These are phyloP conservation scores for Argynnis bischoffii DNA, from an alignment of 2,888 invertebrate species.

Conservation along the genomic window DNA sequence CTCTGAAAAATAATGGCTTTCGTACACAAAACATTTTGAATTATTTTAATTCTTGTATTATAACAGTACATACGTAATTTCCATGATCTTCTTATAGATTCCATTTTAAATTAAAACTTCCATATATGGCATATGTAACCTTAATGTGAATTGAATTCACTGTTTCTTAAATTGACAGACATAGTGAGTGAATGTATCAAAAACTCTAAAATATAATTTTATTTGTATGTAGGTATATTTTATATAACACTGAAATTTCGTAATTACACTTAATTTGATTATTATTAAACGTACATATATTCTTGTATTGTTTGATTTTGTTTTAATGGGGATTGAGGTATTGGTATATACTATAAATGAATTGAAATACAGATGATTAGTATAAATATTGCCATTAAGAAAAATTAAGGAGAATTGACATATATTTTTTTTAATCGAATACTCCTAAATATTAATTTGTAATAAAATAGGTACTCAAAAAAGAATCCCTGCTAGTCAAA, in stretches of 20 bases:
- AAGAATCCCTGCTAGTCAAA: no score
- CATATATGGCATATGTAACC: slow-evolving; percentile 45
- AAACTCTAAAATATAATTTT: no score
- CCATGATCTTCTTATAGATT: slow-evolving; percentile 88
- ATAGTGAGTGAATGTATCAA: no score
- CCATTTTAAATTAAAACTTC: slow-evolving; percentile 60
- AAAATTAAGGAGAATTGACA: no score
- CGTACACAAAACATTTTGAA: neutral
- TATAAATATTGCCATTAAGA: no score
- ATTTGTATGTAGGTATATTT: no score
- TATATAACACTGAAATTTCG: slow-evolving; percentile 7
- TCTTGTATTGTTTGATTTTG: slow-evolving; percentile 21
- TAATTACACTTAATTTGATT: slow-evolving; percentile 4
- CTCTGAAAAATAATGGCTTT: slow-evolving; percentile 80
- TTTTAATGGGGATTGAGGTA: neutral
- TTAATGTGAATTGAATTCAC: slow-evolving; percentile 20
- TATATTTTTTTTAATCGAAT: no score
- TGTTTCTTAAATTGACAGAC: no score
- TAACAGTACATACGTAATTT: slow-evolving; percentile 87
- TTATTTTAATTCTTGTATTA: neutral
- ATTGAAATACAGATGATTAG: no score
- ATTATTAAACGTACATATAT: slow-evolving; percentile 1
- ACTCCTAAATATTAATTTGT: no score
- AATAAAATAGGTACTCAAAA: no score
- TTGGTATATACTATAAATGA: no score